These are phyloP conservation scores for Nebria ingens DNA, from an alignment of 1,140 invertebrate species.

Conservation along the genomic window DNA sequence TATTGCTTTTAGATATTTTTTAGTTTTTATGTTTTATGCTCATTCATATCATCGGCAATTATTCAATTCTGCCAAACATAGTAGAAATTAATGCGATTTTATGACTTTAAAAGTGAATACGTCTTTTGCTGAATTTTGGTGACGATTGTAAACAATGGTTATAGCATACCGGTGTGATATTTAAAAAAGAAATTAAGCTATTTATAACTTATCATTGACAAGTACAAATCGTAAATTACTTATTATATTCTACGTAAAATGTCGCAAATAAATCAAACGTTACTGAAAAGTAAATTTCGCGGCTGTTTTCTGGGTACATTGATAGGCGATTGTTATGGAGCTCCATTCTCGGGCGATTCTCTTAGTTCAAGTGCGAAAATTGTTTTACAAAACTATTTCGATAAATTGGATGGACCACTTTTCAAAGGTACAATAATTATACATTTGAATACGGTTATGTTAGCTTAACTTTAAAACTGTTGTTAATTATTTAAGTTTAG, in stretches of 20 bases:
- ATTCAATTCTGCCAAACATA: too few relatives aligned
- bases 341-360: constrained; percentile 54
- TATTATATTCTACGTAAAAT: constrained; percentile 9
- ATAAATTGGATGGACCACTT: constrained; percentile 44
- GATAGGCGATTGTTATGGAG: constrained; percentile 63
- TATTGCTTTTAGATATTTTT: too few relatives aligned
- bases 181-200: too few relatives aligned
- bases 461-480: too few relatives aligned
- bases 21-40: too few relatives aligned
- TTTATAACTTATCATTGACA: neutral
- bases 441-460: neutral
- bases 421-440: constrained; percentile 40
- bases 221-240: neutral
- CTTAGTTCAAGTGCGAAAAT: constrained; percentile 36
- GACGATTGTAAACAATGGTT: too few relatives aligned
- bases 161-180: too few relatives aligned
- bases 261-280: constrained; percentile 32
- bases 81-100: too few relatives aligned
- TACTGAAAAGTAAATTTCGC: constrained; percentile 48
- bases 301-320: constrained; percentile 58
- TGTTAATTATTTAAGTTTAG: constrained; percentile 8
- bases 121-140: too few relatives aligned
- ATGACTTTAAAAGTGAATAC: too few relatives aligned
- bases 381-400: constrained; percentile 47
- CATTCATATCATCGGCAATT: too few relatives aligned